Base-by-base conservation (phyloP, 2,797 vertebrate genomes). In the Peromyscus eremicus region DNA sequence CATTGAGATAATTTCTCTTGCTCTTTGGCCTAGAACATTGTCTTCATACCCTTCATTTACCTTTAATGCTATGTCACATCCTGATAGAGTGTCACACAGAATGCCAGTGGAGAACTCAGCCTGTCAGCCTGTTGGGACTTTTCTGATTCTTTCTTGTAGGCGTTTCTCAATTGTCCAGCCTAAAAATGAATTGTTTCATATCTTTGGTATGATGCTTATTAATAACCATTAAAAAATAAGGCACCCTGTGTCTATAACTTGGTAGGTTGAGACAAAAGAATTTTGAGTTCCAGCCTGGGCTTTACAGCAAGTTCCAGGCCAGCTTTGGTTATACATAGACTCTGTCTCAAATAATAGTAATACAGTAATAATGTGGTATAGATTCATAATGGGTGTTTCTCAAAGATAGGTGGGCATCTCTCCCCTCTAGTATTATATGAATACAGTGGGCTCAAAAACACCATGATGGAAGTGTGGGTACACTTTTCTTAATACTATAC, bases 1-100 rank as follows among this genome's bases (percentile, higher is more conserved):
- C 40, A 25, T 17, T 94, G 64, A 40, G 60, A 93, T 96, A 71
- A 79, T 87, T 95, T 81, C 16, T 93, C 77, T 80, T 96, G 80
- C 73, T 93, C 83, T 97, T 89, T 83, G 94, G 79, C 94, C 66
- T 86, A 84, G 85, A 96, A 94, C 73, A 64, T 62, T 94, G 71
- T 82, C 68, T 84, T 93, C 81, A 55, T 91, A 14, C 32, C 55
- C 94, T 85, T 76, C 89, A 95, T 93, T 97, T 97, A 84, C 94
- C 91, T 97, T 83, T 92, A 87, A 88, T 34, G 77, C 73, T 1
- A 1, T 81, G 86, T 94, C 76, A 91, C 81, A 66, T 93, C 62
- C 80, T 97, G 89, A 96, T 76, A 85, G 94, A 84, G 21, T 90
- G 76, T 94, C 75, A 94, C 82, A 71, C n/a, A 57, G 57, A 97